Percentiles rank a stretch among this genome's conserved stretches.
Evolutionary conservation across 2,888 invertebrate genomes (phyloP).

Genomic region (Parascotia fuliginaria): DNA sequence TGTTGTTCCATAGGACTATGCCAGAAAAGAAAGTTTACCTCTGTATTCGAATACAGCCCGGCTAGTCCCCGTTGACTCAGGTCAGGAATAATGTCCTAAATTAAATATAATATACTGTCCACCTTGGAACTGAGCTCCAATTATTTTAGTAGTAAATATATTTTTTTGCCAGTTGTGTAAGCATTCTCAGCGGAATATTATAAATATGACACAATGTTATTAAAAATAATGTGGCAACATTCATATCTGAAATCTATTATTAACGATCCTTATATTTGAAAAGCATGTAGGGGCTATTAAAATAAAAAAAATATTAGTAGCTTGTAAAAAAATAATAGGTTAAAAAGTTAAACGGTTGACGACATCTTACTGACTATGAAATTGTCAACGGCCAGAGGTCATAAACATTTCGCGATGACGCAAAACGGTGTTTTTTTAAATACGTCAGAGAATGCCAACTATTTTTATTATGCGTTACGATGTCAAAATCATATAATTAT

Average conservation of each 20-base stretch:
- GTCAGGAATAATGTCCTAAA: too few relatives aligned
- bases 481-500: slow-evolving; percentile 58
- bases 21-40: too few relatives aligned
- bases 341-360: slow-evolving; percentile 43
- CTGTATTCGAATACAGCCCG: too few relatives aligned
- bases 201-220: slow-evolving; percentile 9
- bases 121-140: neutral
- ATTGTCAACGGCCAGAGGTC: slow-evolving; percentile 43
- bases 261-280: slow-evolving; percentile 26
- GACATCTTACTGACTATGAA: slow-evolving; percentile 40
- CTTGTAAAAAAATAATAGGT: slow-evolving; percentile 31
- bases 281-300: slow-evolving; percentile 29
- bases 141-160: neutral
- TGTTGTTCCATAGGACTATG: too few relatives aligned
- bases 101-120: too few relatives aligned
- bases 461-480: slow-evolving; percentile 66
- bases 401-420: slow-evolving; percentile 44
- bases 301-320: slow-evolving; percentile 32
- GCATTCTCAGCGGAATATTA: slow-evolving; percentile 2
- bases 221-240: slow-evolving; percentile 9
- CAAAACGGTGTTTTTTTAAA: slow-evolving; percentile 30
- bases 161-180: slow-evolving; percentile 2
- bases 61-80: too few relatives aligned
- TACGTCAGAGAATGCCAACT: slow-evolving; percentile 60
- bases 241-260: slow-evolving; percentile 21